These are phyloP conservation scores for Lampris megalopsis DNA, from an alignment of 2,113 vertebrate species.

Conservation along the genomic window DNA sequence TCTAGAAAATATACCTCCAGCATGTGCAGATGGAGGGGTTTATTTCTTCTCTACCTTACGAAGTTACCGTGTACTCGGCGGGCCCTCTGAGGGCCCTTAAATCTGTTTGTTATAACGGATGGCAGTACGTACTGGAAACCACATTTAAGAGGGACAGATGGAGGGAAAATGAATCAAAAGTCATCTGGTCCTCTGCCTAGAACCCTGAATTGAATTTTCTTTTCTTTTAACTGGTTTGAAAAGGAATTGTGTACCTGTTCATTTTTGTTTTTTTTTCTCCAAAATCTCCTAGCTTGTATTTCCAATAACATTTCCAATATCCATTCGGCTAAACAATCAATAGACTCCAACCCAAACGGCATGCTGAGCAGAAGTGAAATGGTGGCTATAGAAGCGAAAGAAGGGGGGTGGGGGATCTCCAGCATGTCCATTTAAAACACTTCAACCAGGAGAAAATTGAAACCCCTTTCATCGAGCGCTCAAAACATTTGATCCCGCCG, in stretches of 20 bases:
- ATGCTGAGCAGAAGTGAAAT: conserved; percentile 30
- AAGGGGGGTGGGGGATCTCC: background rate
- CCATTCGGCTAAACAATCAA: conserved; percentile 16
- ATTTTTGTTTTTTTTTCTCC: background rate
- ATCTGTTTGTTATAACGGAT: conserved; percentile 16
- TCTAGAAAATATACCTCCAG: background rate
- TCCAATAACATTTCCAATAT: conserved; percentile 1
- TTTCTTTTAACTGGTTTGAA: conserved; percentile 7
- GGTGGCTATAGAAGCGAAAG: background rate
- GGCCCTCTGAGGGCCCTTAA: background rate
- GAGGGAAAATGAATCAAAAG: conserved; percentile 5
- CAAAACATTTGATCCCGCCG: conserved; percentile 8
- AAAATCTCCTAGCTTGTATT: no score
- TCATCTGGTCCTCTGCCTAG: background rate
- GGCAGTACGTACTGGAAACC: background rate
- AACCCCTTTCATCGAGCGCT: conserved; percentile 36
- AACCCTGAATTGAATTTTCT: background rate
- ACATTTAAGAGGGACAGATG: background rate
- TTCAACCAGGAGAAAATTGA: conserved; percentile 37
- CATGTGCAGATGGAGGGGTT: background rate
- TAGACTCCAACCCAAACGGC: background rate
- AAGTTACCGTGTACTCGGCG: background rate
- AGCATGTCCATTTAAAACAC: conserved; percentile 11
- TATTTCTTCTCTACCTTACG: background rate
- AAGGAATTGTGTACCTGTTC: background rate